phyloP scores from a whole-genome alignment of 2,888 invertebrate species.

The Actias luna region DNA sequence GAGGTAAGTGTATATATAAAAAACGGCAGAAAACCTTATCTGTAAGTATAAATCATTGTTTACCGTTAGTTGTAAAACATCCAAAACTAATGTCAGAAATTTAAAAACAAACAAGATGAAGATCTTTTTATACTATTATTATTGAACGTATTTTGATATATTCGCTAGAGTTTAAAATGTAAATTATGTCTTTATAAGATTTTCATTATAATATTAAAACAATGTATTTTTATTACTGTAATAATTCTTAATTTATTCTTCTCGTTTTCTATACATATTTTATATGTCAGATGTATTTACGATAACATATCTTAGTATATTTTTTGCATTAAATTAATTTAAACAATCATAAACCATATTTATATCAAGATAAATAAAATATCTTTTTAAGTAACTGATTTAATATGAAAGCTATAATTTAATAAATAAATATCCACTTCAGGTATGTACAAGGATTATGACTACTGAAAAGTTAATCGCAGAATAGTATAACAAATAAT shows the following conservation, averaged over 20 bases:
- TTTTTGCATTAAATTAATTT: no score
- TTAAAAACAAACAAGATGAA: not conserved
- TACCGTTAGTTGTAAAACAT: not conserved
- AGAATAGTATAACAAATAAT: no score
- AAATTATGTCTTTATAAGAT: no score
- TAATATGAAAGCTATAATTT: no score
- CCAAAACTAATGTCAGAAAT: not conserved
- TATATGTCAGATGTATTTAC: no score
- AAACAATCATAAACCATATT: no score
- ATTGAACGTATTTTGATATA: not conserved
- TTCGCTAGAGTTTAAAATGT: not conserved
- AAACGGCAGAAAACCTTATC: conserved; percentile 11
- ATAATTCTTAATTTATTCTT: not conserved
- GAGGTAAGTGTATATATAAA: conserved; percentile 37
- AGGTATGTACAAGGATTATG: no score
- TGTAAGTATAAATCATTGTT: conserved; percentile 22
- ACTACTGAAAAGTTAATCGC: no score
- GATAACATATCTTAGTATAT: no score
- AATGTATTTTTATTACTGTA: not conserved
- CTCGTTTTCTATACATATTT: not conserved
- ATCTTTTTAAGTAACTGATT: no score
- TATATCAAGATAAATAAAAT: no score
- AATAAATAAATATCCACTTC: no score
- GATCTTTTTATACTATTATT: not conserved
- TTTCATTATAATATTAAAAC: not conserved